Conservation (phyloP, 2,888 invertebrate species). For the Drosophila phalerata region DNA sequence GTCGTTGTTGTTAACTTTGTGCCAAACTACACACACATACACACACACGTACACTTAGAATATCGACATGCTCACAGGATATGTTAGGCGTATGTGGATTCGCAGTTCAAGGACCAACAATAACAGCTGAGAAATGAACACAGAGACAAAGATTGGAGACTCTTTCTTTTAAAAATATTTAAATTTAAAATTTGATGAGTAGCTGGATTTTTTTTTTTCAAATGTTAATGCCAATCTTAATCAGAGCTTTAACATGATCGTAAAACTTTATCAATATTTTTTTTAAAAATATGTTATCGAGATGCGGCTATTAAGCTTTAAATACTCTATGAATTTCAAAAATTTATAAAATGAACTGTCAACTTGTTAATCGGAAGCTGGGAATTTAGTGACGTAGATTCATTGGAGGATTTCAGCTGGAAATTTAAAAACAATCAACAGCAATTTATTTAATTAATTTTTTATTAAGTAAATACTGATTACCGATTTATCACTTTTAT, state of each 20-base stretch:
- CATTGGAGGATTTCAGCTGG: too few relatives aligned
- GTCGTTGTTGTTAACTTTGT: conserved; percentile 55
- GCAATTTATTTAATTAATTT: too few relatives aligned
- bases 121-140: background rate
- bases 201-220: background rate
- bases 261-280: background rate
- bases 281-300: background rate
- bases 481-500: too few relatives aligned
- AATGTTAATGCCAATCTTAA: background rate
- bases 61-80: conserved; percentile 37
- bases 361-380: background rate
- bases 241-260: background rate
- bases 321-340: too few relatives aligned
- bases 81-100: conserved; percentile 50
- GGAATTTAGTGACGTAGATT: background rate
- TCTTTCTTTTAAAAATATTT: conserved; percentile 4
- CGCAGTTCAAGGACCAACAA: conserved; percentile 31
- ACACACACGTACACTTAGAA: background rate
- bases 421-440: too few relatives aligned
- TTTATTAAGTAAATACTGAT: too few relatives aligned
- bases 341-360: too few relatives aligned
- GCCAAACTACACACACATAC: conserved; percentile 44
- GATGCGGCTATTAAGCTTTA: background rate
- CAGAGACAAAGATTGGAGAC: conserved; percentile 5
- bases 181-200: background rate